Base-by-base conservation (phyloP, 2,797 vertebrate species). In the Naso thynnoides region DNA sequence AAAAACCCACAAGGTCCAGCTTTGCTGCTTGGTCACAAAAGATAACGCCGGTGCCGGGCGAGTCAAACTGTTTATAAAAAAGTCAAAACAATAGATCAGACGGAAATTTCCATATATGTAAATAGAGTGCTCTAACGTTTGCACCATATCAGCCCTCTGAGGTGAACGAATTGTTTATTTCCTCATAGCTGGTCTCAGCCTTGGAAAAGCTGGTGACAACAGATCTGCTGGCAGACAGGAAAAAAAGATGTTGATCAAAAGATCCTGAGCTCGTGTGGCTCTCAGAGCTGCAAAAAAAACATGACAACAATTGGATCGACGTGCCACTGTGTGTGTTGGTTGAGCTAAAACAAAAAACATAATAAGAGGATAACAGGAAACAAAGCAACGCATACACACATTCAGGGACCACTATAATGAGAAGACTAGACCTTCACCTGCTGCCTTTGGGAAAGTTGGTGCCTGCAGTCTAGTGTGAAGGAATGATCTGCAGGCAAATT, bases 51-150 rank as follows among this genome's bases (percentile, higher is more conserved):
- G n/a, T 59, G 47, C 56, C 75, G 70, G 64, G 81, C 13, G n/a
- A 84, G 59, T 74, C 61, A 58, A 82, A 71, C 50, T 85, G 76
- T 89, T 86, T 84, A 86, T 76, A 70, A 38, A 76, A 82, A 81
- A 10, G 44, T 89, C 87, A 31, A 89, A 89, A 89, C 83, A 86
- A 73, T 27, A 78, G 50, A 83, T 84, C 77, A 70, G 39, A 77
- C 29, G 13, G 50, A 73, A 69, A 54, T 74, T 73, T 75, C 50
- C 15, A 39, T 44, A 14, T 52, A 70, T 77, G 70, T 88, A 75
- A 88, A 88, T 78, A 79, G 1, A 41, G 21, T 2, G 1, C 55
- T 53, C 50, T 64, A 52, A 73, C 49, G 14, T 80, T 64, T 80
- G 58, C 61, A 70, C 54, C 69, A 15, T 75, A 55, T 81, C 76